Base-by-base conservation (phyloP, 2,113 vertebrate species). In the Glaucidium brasilianum region DNA sequence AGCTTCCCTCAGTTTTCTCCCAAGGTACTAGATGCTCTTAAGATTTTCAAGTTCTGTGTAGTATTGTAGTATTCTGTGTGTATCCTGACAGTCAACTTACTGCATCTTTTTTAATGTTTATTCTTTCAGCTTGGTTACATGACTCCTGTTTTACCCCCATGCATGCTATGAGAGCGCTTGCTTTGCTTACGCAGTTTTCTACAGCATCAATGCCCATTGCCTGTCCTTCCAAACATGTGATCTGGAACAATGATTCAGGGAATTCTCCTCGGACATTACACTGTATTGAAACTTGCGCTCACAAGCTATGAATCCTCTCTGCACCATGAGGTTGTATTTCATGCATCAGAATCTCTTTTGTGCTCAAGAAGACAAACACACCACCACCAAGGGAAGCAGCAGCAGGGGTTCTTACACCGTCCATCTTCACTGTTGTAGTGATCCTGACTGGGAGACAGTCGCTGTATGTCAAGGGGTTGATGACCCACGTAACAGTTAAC, bases 381-480 rank as follows among this genome's bases (percentile, higher is more conserved):
- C 34, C 29, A 26, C 5, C 12, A 52, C 17, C 37, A 43, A 25
- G 47, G 43, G 13, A 37, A 41, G 50, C 55, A 59, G 47, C 66
- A 43, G 5, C 0, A 0, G 20, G 12, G 15, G n/a, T 62, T 82
- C 43, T 64, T 6, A 1, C 37, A 23, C 45, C 14, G 39, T 22
- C 62, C 21, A 7, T n/a, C 50, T 56, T 16, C 66, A 67, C 47
- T 2, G 1, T 20, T 45, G 37, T 5, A 26, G 2, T 11, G 69
- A 47, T 50, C 71, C 60, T 15, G 43, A 19, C 29, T 27, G 29
- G 15, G 37, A 12, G 43, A 35, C 53, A 35, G 67, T 9, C 0
- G 0, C 59, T 12, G 11, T 10, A 34, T 10, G 7, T 15, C 4
- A 8, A 26, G 29, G 64, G 35, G 20, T 12, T 2, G 0, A 30